phyloP scores from a whole-genome alignment of 2,888 invertebrate genomes.

The Phalangium opilio region DNA sequence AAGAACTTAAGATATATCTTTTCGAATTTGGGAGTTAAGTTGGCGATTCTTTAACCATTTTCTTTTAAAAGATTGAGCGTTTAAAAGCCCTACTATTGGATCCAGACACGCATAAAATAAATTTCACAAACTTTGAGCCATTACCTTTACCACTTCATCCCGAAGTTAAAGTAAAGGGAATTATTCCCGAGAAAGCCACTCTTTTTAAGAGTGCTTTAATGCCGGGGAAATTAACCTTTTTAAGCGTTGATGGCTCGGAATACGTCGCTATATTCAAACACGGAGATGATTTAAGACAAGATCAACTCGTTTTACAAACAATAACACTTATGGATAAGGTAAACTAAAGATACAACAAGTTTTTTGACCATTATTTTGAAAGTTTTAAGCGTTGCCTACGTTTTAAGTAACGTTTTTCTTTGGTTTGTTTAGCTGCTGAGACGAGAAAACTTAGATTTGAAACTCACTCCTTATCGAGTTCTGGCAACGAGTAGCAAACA shows the following conservation, averaged over 20 bases:
- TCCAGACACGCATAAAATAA: slow-evolving; percentile 61
- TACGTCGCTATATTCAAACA: slow-evolving; percentile 95
- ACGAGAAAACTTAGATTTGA: slow-evolving; percentile 88
- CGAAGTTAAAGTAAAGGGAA: slow-evolving; percentile 67
- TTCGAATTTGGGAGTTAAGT: background rate
- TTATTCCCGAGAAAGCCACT: slow-evolving; percentile 73
- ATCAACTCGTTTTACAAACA: slow-evolving; percentile 93
- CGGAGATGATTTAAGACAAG: slow-evolving; percentile 93
- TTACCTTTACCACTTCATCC: slow-evolving; percentile 92
- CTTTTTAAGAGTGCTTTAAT: slow-evolving; percentile 92
- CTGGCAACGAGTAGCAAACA: slow-evolving; percentile 89
- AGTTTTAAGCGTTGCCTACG: too few species aligned
- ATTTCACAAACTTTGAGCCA: slow-evolving; percentile 77
- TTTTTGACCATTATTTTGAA: too few species aligned
- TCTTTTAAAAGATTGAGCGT: slow-evolving; percentile 49
- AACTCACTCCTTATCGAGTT: slow-evolving; percentile 86
- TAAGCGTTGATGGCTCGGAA: slow-evolving; percentile 55
- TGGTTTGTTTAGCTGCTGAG: slow-evolving; percentile 52
- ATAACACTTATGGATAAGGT: slow-evolving; percentile 89
- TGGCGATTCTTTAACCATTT: background rate
- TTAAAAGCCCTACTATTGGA: slow-evolving; percentile 69
- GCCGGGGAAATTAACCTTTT: slow-evolving; percentile 81
- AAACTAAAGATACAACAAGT: too few species aligned
- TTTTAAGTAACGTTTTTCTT: too few species aligned
- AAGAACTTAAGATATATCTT: background rate